A percentile compares a stretch with the other conserved stretches of the same genome.
phyloP scores from a whole-genome alignment of 2,888 invertebrate species.

The Agonopterix heracliana region DNA sequence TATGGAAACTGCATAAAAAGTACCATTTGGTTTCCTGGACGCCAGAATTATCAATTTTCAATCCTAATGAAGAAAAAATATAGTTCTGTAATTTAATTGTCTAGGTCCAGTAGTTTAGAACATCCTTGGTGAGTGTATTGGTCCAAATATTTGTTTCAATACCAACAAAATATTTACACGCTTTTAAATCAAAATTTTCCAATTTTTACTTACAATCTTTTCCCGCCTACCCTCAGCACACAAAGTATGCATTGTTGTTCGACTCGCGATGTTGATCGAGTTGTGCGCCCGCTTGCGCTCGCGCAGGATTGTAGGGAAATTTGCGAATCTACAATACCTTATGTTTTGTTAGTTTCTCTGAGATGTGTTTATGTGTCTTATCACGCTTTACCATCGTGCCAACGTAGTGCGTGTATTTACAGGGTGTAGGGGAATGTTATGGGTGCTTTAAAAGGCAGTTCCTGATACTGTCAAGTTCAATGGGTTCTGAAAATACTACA shows the following conservation, averaged over 20 bases:
- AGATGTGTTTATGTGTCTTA: background rate
- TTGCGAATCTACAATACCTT: conserved; percentile 8
- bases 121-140: background rate
- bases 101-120: background rate
- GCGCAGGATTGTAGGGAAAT: conserved; percentile 22
- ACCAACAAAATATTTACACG: background rate
- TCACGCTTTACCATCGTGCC: background rate
- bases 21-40: too few species aligned
- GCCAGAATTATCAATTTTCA: too few species aligned
- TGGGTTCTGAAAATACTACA: too few species aligned
- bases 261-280: conserved; percentile 30
- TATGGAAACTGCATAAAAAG: too few species aligned
- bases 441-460: too few species aligned
- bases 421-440: too few species aligned
- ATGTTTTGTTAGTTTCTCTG: background rate
- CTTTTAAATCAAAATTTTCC: background rate
- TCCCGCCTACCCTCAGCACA: background rate
- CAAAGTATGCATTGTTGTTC: conserved; percentile 15
- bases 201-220: background rate
- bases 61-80: background rate
- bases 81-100: background rate
- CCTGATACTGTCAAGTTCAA: too few species aligned
- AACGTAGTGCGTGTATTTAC: too few species aligned
- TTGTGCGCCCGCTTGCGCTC: conserved; percentile 3
- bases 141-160: background rate